Conservation (phyloP, 2,797 vertebrate species). For the Sebastes iracundus region DNA sequence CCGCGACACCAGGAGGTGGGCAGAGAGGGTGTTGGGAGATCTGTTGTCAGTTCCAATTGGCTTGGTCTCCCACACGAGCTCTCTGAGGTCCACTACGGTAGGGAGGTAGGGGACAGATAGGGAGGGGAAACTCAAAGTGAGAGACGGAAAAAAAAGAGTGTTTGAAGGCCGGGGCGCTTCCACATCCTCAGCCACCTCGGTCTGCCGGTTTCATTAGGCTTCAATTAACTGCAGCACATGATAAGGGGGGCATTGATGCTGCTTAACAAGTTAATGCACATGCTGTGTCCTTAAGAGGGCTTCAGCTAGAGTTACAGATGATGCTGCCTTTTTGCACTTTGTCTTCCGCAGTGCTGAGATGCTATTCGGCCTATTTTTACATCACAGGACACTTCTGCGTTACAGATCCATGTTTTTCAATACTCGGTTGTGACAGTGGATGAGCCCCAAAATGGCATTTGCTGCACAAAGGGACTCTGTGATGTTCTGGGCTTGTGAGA, state of each 20-base stretch:
- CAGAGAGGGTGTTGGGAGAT: conserved; percentile 36
- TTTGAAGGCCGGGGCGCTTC: not conserved
- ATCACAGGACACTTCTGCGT: not conserved
- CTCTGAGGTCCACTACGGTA: conserved; percentile 10
- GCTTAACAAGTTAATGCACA: conserved; percentile 45
- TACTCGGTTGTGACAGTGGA: conserved; percentile 17
- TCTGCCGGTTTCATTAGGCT: conserved; percentile 48
- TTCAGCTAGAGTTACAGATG: not conserved
- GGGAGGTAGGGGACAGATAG: conserved; percentile 4
- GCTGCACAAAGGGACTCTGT: conserved; percentile 22
- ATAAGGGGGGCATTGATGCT: conserved; percentile 44
- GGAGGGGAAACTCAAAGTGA: conserved; percentile 14
- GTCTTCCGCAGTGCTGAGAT: not conserved
- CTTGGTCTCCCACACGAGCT: conserved; percentile 33
- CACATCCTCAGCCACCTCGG: not conserved
- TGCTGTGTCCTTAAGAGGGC: not conserved
- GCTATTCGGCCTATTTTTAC: not conserved
- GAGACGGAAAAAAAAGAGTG: not conserved
- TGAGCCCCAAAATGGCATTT: conserved; percentile 23
- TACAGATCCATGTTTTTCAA: conserved; percentile 7
- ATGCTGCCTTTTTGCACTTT: conserved; percentile 4
- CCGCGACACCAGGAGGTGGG: conserved; percentile 18
- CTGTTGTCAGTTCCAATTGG: conserved; percentile 67
- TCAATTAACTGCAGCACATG: conserved; percentile 42
- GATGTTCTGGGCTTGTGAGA: conserved; percentile 34